These are phyloP conservation scores for Penaeus monodon DNA, from an alignment of 2,888 invertebrate genomes.

Conservation along the genomic window DNA sequence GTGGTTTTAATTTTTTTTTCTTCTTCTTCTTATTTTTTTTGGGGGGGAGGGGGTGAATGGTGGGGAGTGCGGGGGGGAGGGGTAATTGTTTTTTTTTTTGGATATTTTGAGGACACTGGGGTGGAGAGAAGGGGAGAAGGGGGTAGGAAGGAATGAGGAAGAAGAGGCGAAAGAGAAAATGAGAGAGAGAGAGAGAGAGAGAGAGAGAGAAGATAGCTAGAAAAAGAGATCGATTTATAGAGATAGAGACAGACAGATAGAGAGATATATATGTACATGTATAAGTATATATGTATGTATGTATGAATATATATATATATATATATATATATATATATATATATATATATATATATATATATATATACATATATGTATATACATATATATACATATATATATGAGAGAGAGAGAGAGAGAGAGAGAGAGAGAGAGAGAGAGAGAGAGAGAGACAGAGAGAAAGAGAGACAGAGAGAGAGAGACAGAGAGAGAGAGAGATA, in stretches of 20 bases:
- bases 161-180: background rate
- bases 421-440: constrained; percentile 14
- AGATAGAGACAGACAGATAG: background rate
- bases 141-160: background rate
- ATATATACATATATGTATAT: too few relatives aligned
- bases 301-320: too few relatives aligned
- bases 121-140: too few relatives aligned
- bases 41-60: too few relatives aligned
- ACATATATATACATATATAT: too few relatives aligned
- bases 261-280: constrained; percentile 5
- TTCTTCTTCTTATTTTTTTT: too few relatives aligned
- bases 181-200: background rate
- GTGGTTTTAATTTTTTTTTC: too few relatives aligned
- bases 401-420: background rate
- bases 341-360: too few relatives aligned
- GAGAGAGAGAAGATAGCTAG: too few relatives aligned
- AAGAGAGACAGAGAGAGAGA: background rate
- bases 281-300: constrained; percentile 2
- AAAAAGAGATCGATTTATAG: background rate
- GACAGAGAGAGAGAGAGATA: constrained; percentile 8
- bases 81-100: too few relatives aligned
- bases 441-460: constrained; percentile 8
- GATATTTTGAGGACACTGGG: background rate
- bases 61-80: too few relatives aligned
- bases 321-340: too few relatives aligned